Percentiles rank a stretch among this genome's conserved stretches.
These are phyloP conservation scores for Pseudoips prasinana DNA, from an alignment of 2,888 invertebrate species.

Conservation along the genomic window DNA sequence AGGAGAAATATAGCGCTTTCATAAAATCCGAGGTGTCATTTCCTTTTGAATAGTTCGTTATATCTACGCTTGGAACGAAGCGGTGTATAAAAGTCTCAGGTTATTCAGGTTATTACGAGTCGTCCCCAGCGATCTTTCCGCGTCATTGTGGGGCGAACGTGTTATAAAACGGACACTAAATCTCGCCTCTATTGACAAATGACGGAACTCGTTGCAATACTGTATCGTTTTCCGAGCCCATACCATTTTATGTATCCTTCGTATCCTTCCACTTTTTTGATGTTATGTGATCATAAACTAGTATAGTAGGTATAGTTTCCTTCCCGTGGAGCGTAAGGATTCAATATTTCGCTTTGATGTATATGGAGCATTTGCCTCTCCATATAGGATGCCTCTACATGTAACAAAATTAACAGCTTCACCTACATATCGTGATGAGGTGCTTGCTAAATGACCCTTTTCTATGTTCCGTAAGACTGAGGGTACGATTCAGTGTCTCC, in stretches of 20 bases:
- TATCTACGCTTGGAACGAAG: slow-evolving; percentile 43
- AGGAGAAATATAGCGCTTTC: slow-evolving; percentile 54
- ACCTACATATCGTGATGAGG: no score
- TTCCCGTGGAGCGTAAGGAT: slow-evolving; percentile 30
- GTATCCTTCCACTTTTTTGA: slow-evolving; percentile 46
- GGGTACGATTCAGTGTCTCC: no score
- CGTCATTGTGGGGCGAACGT: slow-evolving; percentile 33
- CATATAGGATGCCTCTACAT: no score
- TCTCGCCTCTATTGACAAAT: slow-evolving; percentile 66
- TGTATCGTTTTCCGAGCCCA: slow-evolving; percentile 53
- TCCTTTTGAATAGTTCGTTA: slow-evolving; percentile 70
- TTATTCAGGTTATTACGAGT: slow-evolving; percentile 55
- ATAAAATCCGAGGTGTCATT: slow-evolving; percentile 67
- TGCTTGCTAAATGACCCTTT: no score
- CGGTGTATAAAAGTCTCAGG: slow-evolving; percentile 53
- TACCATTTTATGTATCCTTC: slow-evolving; percentile 56
- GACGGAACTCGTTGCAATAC: slow-evolving; percentile 59
- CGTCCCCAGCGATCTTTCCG: slow-evolving; percentile 35
- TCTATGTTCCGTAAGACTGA: no score
- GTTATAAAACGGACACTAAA: slow-evolving; percentile 61
- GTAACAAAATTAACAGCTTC: no score
- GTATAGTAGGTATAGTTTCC: slow-evolving; percentile 36
- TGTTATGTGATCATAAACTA: slow-evolving; percentile 45
- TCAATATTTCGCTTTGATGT: slow-evolving; percentile 32
- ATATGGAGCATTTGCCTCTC: slow-evolving; percentile 3